Percentiles rank a stretch among this genome's conserved stretches.
phyloP scores from a whole-genome alignment of 1,140 invertebrate genomes.

The Listronotus bonariensis region DNA sequence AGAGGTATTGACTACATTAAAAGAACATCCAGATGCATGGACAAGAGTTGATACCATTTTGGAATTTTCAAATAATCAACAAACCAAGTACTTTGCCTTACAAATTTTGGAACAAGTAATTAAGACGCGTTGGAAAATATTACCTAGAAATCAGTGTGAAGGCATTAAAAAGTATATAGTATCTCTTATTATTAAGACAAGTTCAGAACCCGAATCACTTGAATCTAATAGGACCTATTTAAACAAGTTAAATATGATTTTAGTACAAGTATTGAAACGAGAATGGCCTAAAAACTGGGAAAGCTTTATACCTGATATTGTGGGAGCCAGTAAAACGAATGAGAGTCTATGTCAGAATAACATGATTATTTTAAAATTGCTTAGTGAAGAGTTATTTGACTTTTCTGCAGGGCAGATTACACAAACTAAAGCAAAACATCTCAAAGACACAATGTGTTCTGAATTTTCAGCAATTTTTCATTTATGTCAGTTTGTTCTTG shows the following conservation, averaged over 20 bases:
- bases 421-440: conserved; percentile 97
- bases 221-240: conserved; percentile 96
- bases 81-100: conserved; percentile 99
- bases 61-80: conserved; percentile 93
- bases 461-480: conserved; percentile 99
- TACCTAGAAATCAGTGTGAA: conserved; percentile 98
- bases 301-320: conserved; percentile 98
- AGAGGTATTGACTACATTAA: conserved; percentile 91
- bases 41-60: conserved; percentile 98
- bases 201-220: conserved; percentile 85
- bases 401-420: conserved; percentile 98
- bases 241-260: conserved; percentile 98
- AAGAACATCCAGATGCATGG: conserved; percentile 99
- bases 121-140: conserved; percentile 98
- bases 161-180: conserved; percentile 99
- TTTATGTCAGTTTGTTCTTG: conserved; percentile 96
- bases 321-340: conserved; percentile 98
- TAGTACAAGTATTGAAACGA: conserved; percentile 97
- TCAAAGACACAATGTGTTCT: conserved; percentile 99
- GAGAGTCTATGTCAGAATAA: conserved; percentile 99
- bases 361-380: conserved; percentile 95
- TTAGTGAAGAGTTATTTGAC: conserved; percentile 99
- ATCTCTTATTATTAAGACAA: conserved; percentile 97
- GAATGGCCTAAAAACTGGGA: conserved; percentile 99
- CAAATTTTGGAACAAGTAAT: conserved; percentile 99